Evolutionary conservation across 2,113 vertebrate species (phyloP).

Genomic region (Merops nubicus): DNA sequence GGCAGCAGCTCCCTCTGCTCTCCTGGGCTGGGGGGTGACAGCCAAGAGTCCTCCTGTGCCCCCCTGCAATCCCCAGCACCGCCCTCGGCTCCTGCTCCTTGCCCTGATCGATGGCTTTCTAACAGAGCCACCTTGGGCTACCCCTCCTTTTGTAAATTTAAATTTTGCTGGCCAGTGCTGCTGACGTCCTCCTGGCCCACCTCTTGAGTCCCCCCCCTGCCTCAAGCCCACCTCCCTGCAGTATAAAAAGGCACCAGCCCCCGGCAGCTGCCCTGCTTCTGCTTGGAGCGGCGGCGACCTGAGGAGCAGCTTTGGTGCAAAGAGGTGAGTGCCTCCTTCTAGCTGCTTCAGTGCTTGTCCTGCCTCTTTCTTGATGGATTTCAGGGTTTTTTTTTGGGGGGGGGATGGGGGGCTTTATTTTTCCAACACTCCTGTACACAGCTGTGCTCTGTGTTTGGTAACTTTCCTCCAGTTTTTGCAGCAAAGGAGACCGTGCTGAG

Average conservation of each 20-base stretch:
- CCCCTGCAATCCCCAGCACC: accelerated
- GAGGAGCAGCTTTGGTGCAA: not conserved
- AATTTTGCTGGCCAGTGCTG: conserved; percentile 17
- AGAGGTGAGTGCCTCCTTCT: conserved; percentile 46
- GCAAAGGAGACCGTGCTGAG: not conserved
- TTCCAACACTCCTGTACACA: not conserved
- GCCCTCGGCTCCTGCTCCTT: not conserved
- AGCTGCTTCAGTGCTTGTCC: not conserved
- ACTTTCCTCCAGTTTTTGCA: not conserved
- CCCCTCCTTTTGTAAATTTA: conserved; percentile 30
- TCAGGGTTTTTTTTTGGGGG: not conserved
- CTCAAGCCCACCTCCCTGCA: not conserved
- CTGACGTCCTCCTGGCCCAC: conserved; percentile 58
- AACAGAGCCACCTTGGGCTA: not conserved
- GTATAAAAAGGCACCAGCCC: conserved; percentile 59
- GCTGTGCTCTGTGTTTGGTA: not conserved
- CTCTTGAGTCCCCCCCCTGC: conserved; percentile 27
- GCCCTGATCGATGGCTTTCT: not conserved
- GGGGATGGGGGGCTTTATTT: no score
- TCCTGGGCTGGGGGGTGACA: not conserved
- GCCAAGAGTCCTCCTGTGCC: not conserved
- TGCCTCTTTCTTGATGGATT: not conserved
- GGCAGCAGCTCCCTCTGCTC: not conserved
- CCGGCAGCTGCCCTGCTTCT: not conserved
- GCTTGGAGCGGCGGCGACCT: not conserved